Evolutionary conservation across 2,888 invertebrate genomes (phyloP), one percentile per base, ranked within the genome.

Genomic region (Torymus auratus): DNA sequence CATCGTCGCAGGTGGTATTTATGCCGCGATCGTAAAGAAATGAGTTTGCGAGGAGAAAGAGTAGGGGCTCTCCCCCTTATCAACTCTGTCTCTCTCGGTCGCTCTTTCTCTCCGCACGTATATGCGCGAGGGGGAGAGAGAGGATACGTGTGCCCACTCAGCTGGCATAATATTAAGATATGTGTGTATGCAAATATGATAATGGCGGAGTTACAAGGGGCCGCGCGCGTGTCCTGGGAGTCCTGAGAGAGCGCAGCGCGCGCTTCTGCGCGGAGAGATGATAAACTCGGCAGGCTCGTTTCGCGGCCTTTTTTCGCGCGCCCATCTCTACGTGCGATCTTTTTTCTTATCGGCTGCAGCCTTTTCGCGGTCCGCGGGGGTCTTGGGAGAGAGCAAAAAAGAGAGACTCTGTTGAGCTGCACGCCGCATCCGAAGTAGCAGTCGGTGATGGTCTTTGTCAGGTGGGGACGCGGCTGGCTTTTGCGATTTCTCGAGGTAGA

Each of bases 141-240:
- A 28, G 28, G 7, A 28, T 28, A 28, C 28, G 28, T 28, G 7
- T 28, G 28, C 28, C 28, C 3, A 28, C 28, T 28, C 77, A 74
- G 78, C 81, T 71, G 83, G 84, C 82, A 85, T 84, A 84, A 84
- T 83, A 83, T 85, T 84, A 83, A 85, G 85, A 84, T 85, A 85
- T 82, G 84, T 81, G 84, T 81, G 62, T 83, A 85, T 85, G 83
- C 83, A 84, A 84, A 85, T 85, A 83, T 74, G 83, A 85, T 85
- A 84, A 84, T 83, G 82, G 78, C 83, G 7, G 69, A 78, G 81
- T 70, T 83, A 82, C 83, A 82, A 76, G 81, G 73, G 76, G 72
- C 73, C 77, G 81, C 64, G 70, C 64, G 11, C 28, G 28, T 28
- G 28, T 28, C 28, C 28, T 28, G 56, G 15, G 41, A 17, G 13